Conservation (phyloP, 2,113 vertebrate genomes). For the Odobenus rosmarus region DNA sequence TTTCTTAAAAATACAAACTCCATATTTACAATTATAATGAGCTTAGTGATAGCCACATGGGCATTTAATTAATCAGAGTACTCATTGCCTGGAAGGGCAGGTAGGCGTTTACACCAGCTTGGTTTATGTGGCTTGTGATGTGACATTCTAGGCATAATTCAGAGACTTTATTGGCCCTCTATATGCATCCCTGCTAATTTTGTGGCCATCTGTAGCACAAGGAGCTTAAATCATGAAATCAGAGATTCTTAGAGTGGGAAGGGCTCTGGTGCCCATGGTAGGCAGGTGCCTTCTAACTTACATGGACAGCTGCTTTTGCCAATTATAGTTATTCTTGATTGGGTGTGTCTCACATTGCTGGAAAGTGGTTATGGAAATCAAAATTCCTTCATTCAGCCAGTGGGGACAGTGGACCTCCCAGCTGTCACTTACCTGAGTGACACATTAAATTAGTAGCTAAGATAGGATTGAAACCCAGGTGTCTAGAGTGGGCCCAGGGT, state of each 20-base stretch:
- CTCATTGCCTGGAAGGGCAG: not conserved
- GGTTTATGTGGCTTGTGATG: not conserved
- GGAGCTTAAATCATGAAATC: slow-evolving; percentile 20
- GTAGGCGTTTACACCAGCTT: not conserved
- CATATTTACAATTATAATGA: not conserved
- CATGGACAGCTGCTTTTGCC: not conserved
- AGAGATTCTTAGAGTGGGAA: not conserved
- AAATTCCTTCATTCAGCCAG: slow-evolving; percentile 3
- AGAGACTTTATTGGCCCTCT: not conserved
- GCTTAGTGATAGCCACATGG: not conserved
- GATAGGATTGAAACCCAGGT: not conserved
- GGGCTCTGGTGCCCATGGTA: not conserved
- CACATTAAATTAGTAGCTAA: slow-evolving; percentile 5
- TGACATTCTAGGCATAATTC: slow-evolving; percentile 11
- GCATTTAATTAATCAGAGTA: slow-evolving; percentile 9
- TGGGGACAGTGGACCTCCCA: not conserved
- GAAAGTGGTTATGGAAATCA: slow-evolving; percentile 43
- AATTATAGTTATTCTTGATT: not conserved
- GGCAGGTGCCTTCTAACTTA: slow-evolving; percentile 37
- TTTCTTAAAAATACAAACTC: slow-evolving; percentile 40
- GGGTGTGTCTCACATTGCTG: slow-evolving; percentile 8
- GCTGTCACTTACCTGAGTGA: slow-evolving; percentile 3
- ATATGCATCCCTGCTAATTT: slow-evolving; percentile 35
- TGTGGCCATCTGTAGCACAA: slow-evolving; percentile 15
- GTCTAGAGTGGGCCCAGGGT: not conserved